These are phyloP conservation scores for Epiblema foenella DNA, from an alignment of 2,888 invertebrate species.

Conservation along the genomic window DNA sequence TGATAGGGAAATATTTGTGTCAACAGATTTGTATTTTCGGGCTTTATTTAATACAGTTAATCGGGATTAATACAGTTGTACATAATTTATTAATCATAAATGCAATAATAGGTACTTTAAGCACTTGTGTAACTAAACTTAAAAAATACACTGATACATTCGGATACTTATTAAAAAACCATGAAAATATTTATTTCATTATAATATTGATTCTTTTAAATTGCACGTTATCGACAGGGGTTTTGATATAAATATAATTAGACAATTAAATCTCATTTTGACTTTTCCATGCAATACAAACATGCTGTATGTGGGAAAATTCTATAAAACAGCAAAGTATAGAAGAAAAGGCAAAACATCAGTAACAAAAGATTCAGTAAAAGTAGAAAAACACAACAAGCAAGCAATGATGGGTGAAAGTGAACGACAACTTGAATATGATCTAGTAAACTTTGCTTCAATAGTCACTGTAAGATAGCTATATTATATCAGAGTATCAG, in stretches of 20 bases:
- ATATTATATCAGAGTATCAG: not conserved
- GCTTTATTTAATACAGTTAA: no score
- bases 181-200: no score
- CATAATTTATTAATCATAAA: not conserved
- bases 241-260: slow-evolving; percentile 5
- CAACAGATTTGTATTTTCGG: not conserved
- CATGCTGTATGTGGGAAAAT: slow-evolving; percentile 40
- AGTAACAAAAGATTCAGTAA: slow-evolving; percentile 48
- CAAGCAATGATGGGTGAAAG: slow-evolving; percentile 67
- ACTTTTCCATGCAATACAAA: slow-evolving; percentile 37
- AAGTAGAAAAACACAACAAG: slow-evolving; percentile 65
- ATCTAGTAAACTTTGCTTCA: not conserved
- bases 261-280: not conserved
- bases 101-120: not conserved
- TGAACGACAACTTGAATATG: slow-evolving; percentile 53
- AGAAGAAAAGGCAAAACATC: slow-evolving; percentile 46
- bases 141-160: not conserved
- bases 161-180: no score
- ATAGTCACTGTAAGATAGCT: not conserved
- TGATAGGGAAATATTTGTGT: not conserved
- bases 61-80: not conserved
- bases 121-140: not conserved
- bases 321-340: slow-evolving; percentile 49
- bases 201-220: no score
- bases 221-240: not conserved